phyloP scores from a whole-genome alignment of 2,888 invertebrate species.

The Hypomecis atomaria region DNA sequence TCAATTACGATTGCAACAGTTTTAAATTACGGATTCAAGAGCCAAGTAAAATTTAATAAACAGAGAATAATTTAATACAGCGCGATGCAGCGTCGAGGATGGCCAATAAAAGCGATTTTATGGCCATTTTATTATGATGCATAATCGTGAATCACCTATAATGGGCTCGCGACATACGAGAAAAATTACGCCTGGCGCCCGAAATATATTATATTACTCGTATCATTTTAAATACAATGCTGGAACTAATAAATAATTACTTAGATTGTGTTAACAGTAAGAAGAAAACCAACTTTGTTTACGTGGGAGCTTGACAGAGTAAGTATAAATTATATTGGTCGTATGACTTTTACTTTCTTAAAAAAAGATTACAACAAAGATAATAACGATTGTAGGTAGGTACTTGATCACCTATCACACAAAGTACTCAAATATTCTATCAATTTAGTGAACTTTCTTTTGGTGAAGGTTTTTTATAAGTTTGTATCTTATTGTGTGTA shows the following conservation, averaged over 20 bases:
- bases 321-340: no score
- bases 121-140: slow-evolving; percentile 82
- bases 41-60: slow-evolving; percentile 82
- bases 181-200: slow-evolving; percentile 63
- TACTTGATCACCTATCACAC: no score
- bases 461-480: no score
- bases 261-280: slow-evolving; percentile 14
- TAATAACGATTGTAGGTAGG: no score
- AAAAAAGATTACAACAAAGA: no score
- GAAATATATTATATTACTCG: slow-evolving; percentile 62
- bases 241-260: slow-evolving; percentile 52
- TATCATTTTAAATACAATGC: slow-evolving; percentile 56
- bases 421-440: no score
- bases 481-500: no score
- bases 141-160: slow-evolving; percentile 80
- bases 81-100: slow-evolving; percentile 76
- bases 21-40: slow-evolving; percentile 69
- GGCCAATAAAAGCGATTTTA: slow-evolving; percentile 82
- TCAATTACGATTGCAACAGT: slow-evolving; percentile 66
- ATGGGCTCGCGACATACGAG: slow-evolving; percentile 61
- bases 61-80: slow-evolving; percentile 80
- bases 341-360: no score
- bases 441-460: no score
- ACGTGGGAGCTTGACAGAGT: no score
- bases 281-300: no score